These are phyloP conservation scores for Sorex fumeus DNA, from an alignment of 2,113 vertebrate species.

Conservation along the genomic window DNA sequence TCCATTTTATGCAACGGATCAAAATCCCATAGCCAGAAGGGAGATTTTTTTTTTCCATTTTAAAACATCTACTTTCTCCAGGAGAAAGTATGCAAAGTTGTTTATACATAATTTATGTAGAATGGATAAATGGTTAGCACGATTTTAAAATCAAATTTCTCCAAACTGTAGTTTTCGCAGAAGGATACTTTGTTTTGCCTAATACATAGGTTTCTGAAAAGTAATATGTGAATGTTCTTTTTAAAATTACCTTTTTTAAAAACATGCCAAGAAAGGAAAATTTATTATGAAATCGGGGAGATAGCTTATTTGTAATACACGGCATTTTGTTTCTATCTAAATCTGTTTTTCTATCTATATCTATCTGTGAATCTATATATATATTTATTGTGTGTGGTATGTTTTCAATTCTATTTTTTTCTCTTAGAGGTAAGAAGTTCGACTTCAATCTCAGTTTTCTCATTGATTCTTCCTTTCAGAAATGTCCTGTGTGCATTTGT, in stretches of 20 bases:
- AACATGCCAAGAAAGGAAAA: no score
- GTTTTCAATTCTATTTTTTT: slow-evolving; percentile 7
- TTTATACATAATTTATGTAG: slow-evolving; percentile 1
- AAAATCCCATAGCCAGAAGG: not conserved
- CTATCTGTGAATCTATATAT: no score
- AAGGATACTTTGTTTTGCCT: not conserved
- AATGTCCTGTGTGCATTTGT: not conserved
- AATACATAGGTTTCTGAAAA: slow-evolving; percentile 44
- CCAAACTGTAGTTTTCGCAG: slow-evolving; percentile 23
- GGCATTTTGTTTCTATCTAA: no score
- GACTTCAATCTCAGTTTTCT: not conserved
- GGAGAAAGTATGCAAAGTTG: not conserved
- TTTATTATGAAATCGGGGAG: no score
- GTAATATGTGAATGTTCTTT: slow-evolving; percentile 13
- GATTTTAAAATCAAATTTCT: slow-evolving; percentile 39
- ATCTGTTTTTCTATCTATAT: not conserved
- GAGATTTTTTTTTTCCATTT: slow-evolving; percentile 18
- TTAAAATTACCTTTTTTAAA: not conserved
- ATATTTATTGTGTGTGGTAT: not conserved
- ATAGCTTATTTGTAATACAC: no score
- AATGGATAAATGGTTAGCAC: not conserved
- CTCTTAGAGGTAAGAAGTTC: not conserved
- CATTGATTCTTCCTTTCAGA: not conserved
- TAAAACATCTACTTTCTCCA: not conserved
- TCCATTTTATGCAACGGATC: not conserved